Percentiles rank a stretch among this genome's conserved stretches.
These are phyloP conservation scores for Grammomys dolichurus DNA, from an alignment of 2,113 vertebrate species.

Conservation along the genomic window DNA sequence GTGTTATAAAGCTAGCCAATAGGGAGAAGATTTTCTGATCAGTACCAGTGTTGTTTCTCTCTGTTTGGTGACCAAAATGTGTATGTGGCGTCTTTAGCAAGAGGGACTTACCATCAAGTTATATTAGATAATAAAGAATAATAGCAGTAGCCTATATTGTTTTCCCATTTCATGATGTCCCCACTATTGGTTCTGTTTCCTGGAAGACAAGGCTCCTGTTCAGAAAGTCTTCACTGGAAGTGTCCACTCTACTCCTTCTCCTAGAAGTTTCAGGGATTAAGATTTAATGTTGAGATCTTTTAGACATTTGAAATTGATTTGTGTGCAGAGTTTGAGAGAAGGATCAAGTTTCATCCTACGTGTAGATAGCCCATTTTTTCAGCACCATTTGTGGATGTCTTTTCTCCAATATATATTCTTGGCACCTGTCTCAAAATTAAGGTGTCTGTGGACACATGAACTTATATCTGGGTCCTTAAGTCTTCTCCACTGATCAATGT, in stretches of 20 bases:
- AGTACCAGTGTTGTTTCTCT: neutral
- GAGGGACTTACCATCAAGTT: neutral
- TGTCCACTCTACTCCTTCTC: neutral
- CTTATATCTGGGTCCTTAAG: neutral
- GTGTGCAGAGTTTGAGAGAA: neutral
- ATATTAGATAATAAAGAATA: neutral
- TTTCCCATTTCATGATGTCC: neutral
- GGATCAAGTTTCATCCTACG: neutral
- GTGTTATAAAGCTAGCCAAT: neutral
- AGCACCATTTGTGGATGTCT: neutral
- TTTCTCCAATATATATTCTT: neutral
- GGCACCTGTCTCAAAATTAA: neutral
- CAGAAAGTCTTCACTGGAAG: neutral
- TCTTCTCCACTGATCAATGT: neutral
- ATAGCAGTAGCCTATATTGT: neutral
- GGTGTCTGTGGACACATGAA: neutral
- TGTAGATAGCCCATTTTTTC: rapidly evolving
- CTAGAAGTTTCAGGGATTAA: neutral
- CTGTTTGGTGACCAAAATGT: neutral
- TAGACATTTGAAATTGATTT: neutral
- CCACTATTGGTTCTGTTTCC: neutral
- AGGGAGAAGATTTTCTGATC: neutral
- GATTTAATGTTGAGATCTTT: neutral
- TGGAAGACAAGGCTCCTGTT: neutral
- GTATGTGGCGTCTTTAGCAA: neutral